A percentile compares a stretch with the other conserved stretches of the same genome.
Evolutionary conservation across 2,113 vertebrate genomes (phyloP).

Genomic region (Eonycteris spelaea): DNA sequence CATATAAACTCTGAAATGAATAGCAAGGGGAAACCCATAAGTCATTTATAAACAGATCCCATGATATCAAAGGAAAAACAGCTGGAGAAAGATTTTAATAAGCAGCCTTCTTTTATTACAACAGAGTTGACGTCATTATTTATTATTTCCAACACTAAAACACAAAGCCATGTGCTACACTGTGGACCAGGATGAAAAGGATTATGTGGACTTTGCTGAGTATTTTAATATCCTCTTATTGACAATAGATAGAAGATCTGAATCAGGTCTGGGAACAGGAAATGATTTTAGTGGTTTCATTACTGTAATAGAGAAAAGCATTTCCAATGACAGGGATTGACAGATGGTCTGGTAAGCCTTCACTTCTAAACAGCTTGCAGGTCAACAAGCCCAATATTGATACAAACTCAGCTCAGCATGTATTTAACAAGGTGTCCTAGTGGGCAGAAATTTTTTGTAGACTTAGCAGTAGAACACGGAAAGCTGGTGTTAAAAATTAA

Average conservation of each 20-base stretch:
- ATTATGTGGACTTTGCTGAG: constrained; percentile 64
- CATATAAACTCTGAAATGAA: neutral
- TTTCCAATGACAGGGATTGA: constrained; percentile 78
- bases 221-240: constrained; percentile 92
- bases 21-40: constrained; percentile 3
- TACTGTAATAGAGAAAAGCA: constrained; percentile 80
- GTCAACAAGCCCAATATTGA: constrained; percentile 81
- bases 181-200: constrained; percentile 67
- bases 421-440: constrained; percentile 69
- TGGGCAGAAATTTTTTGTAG: constrained; percentile 49
- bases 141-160: constrained; percentile 70
- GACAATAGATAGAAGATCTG: constrained; percentile 89
- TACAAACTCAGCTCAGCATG: constrained; percentile 63
- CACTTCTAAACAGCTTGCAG: constrained; percentile 69
- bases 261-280: constrained; percentile 83
- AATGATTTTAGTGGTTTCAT: constrained; percentile 91
- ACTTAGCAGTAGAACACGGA: neutral
- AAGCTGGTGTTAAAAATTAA: constrained; percentile 36
- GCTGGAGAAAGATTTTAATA: constrained; percentile 66
- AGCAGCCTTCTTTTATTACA: constrained; percentile 63
- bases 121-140: constrained; percentile 76
- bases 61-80: constrained; percentile 70
- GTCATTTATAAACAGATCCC: constrained; percentile 59
- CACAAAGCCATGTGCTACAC: constrained; percentile 52
- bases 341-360: constrained; percentile 83